Conservation (phyloP, 2,113 vertebrate species). For the Stigmatopora argus region DNA sequence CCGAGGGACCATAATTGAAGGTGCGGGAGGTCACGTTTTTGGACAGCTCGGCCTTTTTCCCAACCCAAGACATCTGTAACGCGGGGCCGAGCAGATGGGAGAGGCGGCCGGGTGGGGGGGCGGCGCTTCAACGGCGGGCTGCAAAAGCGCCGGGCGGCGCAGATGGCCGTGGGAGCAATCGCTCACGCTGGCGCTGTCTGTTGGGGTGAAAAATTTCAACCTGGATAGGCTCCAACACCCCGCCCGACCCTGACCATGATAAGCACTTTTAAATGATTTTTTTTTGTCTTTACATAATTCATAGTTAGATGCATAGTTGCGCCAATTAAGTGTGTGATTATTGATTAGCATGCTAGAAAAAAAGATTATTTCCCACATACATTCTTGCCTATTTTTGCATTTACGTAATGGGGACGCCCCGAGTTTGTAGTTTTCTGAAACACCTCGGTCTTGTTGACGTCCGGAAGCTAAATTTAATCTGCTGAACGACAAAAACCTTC, state of each 20-base stretch:
- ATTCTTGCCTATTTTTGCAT: no score
- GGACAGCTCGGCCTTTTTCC: conserved; percentile 12
- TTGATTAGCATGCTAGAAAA: no score
- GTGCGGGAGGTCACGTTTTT: not conserved
- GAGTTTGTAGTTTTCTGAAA: conserved; percentile 12
- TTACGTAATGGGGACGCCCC: no score
- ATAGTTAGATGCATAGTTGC: no score
- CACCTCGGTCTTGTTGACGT: not conserved
- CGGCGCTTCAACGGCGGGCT: not conserved
- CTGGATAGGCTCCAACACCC: no score
- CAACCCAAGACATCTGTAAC: conserved; percentile 25
- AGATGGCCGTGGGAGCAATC: conserved; percentile 9
- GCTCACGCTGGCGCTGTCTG: not conserved
- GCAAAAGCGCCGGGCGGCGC: conserved; percentile 16
- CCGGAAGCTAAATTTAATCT: conserved; percentile 21
- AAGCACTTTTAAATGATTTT: no score
- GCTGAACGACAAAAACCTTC: conserved; percentile 25
- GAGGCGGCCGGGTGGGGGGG: no score
- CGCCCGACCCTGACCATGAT: no score
- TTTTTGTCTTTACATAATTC: no score
- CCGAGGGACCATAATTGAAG: not conserved
- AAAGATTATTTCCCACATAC: no score
- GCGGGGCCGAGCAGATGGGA: conserved; percentile 32
- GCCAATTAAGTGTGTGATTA: no score
- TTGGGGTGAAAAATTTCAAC: not conserved